phyloP scores from a whole-genome alignment of 2,888 invertebrate genomes.

The Monopis laevigella region DNA sequence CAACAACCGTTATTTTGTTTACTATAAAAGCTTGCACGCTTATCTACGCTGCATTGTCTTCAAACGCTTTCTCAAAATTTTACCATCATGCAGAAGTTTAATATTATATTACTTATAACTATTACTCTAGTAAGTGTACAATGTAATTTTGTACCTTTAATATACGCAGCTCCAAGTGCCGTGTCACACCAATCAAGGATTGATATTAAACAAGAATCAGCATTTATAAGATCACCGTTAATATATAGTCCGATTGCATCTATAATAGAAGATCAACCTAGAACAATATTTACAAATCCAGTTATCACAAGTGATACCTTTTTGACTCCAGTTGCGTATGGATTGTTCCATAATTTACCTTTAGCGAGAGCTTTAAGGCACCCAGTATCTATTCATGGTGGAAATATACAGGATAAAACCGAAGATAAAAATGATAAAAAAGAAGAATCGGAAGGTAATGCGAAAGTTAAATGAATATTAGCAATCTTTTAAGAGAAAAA shows the following conservation, averaged over 20 bases:
- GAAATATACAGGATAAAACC: conserved; percentile 27
- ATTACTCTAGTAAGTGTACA: conserved; percentile 24
- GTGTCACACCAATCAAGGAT: conserved; percentile 66
- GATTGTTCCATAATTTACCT: conserved; percentile 43
- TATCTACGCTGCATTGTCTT: conserved; percentile 33
- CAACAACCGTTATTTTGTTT: conserved; percentile 49
- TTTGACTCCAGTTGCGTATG: conserved; percentile 39
- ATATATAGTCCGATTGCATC: conserved; percentile 32
- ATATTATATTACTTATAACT: conserved; percentile 32
- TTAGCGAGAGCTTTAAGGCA: conserved; percentile 42
- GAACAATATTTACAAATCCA: conserved; percentile 28
- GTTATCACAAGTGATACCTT: conserved; percentile 30
- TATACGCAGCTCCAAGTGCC: conserved; percentile 58
- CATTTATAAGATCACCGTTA: conserved; percentile 31
- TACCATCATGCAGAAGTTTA: conserved; percentile 2
- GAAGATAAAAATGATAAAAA: conserved; percentile 15
- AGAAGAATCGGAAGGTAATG: not conserved
- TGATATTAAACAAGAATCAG: conserved; percentile 46
- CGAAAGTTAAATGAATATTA: too few relatives aligned
- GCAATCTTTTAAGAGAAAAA: too few relatives aligned
- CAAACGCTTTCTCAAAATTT: conserved; percentile 22
- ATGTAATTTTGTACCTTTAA: conserved; percentile 36
- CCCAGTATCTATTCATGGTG: conserved; percentile 33
- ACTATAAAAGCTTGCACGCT: conserved; percentile 39
- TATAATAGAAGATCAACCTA: conserved; percentile 22